Evolutionary conservation across 2,113 vertebrate species (phyloP).

Genomic region (Malurus elegans): DNA sequence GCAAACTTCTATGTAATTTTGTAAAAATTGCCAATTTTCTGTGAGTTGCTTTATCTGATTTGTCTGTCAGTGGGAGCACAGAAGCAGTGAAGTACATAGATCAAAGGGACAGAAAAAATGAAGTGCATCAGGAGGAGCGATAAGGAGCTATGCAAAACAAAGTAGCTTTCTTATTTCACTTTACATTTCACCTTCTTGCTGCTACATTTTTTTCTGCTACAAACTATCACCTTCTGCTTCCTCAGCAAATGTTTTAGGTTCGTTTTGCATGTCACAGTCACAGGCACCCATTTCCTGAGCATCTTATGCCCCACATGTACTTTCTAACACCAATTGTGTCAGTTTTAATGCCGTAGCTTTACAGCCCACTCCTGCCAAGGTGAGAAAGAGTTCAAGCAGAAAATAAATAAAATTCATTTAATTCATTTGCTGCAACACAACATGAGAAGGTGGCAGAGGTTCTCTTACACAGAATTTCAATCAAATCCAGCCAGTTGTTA

Average conservation of each 20-base stretch:
- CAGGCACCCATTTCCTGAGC: background rate
- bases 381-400: constrained; percentile 31
- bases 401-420: background rate
- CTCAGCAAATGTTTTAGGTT: constrained; percentile 23
- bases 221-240: constrained; percentile 44
- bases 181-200: constrained; percentile 38
- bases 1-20: background rate
- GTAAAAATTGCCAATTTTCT: background rate
- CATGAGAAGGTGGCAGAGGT: background rate
- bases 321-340: background rate
- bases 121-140: background rate
- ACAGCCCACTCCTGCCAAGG: background rate
- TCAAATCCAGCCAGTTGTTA: background rate
- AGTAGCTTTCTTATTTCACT: constrained; percentile 26
- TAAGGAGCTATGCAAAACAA: background rate
- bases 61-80: background rate
- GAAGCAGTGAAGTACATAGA: background rate
- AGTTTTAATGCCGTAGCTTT: background rate
- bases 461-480: background rate
- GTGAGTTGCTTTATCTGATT: background rate
- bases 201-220: constrained; percentile 35
- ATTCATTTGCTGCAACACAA: background rate
- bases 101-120: background rate
- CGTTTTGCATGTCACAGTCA: constrained; percentile 35
- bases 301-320: background rate